Conservation (phyloP, 2,888 invertebrate species). For the Camptogramma bilineatum region DNA sequence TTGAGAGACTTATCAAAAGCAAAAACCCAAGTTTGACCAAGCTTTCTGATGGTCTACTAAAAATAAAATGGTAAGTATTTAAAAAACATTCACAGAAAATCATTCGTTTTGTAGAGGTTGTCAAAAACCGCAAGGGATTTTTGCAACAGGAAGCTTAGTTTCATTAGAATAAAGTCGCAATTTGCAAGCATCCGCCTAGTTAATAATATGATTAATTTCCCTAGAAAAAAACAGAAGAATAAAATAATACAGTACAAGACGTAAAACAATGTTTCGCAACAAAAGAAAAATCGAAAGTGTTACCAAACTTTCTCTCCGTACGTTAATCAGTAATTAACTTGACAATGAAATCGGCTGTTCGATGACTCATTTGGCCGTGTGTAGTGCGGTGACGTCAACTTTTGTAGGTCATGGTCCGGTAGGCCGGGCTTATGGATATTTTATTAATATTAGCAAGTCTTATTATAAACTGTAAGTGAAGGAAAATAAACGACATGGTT, state of each 20-base stretch:
- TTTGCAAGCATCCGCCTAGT: too few relatives aligned
- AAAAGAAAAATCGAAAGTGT: slow-evolving; percentile 21
- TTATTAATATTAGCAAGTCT: neutral
- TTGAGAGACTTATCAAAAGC: too few relatives aligned
- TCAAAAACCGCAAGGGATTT: too few relatives aligned
- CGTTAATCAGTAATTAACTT: slow-evolving; percentile 17
- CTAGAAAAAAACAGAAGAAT: too few relatives aligned
- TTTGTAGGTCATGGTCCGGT: slow-evolving; percentile 70
- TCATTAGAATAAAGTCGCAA: too few relatives aligned
- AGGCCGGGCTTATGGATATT: slow-evolving; percentile 40
- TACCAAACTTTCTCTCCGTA: slow-evolving; percentile 18
- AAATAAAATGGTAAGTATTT: too few relatives aligned
- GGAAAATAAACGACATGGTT: slow-evolving; percentile 5
- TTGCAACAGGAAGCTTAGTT: too few relatives aligned
- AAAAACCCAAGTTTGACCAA: too few relatives aligned
- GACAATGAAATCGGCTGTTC: slow-evolving; percentile 24
- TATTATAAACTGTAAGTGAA: neutral
- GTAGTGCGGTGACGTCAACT: slow-evolving; percentile 64
- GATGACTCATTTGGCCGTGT: slow-evolving; percentile 42
- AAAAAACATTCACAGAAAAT: too few relatives aligned
- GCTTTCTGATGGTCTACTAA: too few relatives aligned
- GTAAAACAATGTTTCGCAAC: neutral
- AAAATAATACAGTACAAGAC: neutral
- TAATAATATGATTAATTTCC: too few relatives aligned
- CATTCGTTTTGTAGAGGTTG: too few relatives aligned